These are phyloP conservation scores for Zhengitettix transpicula DNA, from an alignment of 2,888 invertebrate species.

Conservation along the genomic window DNA sequence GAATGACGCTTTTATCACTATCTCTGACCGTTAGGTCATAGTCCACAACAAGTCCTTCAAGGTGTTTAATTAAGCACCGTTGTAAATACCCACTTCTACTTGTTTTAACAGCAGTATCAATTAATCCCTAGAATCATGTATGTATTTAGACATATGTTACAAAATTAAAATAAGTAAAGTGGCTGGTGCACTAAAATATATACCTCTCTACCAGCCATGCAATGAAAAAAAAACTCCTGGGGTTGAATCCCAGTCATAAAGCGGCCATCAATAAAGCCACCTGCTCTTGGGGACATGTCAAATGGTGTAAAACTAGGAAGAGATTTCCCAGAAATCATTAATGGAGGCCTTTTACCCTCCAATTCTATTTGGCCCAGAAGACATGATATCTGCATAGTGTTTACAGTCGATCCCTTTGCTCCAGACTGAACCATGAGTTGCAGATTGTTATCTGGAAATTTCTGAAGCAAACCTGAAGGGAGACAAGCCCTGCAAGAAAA, in stretches of 20 bases:
- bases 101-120: constrained; percentile 99
- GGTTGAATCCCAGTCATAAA: constrained; percentile 98
- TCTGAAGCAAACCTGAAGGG: constrained; percentile 64
- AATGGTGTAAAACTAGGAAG: constrained; percentile 83
- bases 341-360: constrained; percentile 90
- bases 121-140: constrained; percentile 51
- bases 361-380: constrained; percentile 94
- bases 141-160: background rate
- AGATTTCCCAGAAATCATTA: constrained; percentile 84
- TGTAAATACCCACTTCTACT: constrained; percentile 96
- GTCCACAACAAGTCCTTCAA: constrained; percentile 83
- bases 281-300: constrained; percentile 77
- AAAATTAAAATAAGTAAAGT: constrained; percentile 1
- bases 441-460: constrained; percentile 90
- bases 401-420: constrained; percentile 96
- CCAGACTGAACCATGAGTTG: constrained; percentile 97
- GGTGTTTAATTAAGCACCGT: constrained; percentile 90
- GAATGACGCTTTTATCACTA: constrained; percentile 81
- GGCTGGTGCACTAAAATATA: constrained; percentile 10
- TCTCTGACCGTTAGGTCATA: constrained; percentile 95
- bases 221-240: constrained; percentile 98
- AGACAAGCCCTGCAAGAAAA: constrained; percentile 45
- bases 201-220: constrained; percentile 98
- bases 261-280: constrained; percentile 90
- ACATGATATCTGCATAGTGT: constrained; percentile 97